phyloP scores from a whole-genome alignment of 2,797 vertebrate genomes.

The Acanthurus tractus region DNA sequence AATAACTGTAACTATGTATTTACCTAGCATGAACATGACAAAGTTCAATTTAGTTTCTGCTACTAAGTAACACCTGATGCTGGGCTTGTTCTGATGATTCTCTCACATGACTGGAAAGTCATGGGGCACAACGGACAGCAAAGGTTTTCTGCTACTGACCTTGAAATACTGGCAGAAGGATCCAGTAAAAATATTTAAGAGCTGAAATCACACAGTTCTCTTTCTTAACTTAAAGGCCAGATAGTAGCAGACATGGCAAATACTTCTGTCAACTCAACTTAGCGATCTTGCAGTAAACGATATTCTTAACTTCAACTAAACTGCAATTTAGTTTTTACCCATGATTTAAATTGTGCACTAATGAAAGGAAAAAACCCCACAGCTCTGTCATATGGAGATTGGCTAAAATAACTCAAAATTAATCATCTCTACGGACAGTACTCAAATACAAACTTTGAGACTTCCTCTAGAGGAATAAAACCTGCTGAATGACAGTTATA shows the following conservation, averaged over 20 bases:
- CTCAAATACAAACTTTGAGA: not conserved
- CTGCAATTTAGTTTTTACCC: too few species aligned
- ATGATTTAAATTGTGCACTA: too few species aligned
- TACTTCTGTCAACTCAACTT: not conserved
- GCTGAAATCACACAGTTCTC: not conserved
- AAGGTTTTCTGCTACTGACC: not conserved
- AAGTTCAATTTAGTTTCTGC: not conserved
- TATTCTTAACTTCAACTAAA: too few species aligned
- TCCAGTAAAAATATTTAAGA: not conserved
- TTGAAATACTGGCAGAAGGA: not conserved
- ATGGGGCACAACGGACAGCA: not conserved
- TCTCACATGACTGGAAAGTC: not conserved
- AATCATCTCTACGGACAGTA: not conserved
- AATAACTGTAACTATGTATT: not conserved
- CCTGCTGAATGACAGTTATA: too few species aligned
- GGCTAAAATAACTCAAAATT: not conserved
- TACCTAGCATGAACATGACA: not conserved
- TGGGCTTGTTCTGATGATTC: not conserved
- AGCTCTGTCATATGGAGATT: not conserved
- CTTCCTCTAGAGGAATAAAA: too few species aligned
- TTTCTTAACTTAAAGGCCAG: not conserved
- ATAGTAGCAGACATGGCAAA: not conserved
- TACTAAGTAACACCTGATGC: not conserved
- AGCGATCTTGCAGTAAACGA: too few species aligned
- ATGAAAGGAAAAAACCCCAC: not conserved